Base-by-base conservation (phyloP, 2,888 invertebrate genomes). In the Pegoplata infirma region DNA sequence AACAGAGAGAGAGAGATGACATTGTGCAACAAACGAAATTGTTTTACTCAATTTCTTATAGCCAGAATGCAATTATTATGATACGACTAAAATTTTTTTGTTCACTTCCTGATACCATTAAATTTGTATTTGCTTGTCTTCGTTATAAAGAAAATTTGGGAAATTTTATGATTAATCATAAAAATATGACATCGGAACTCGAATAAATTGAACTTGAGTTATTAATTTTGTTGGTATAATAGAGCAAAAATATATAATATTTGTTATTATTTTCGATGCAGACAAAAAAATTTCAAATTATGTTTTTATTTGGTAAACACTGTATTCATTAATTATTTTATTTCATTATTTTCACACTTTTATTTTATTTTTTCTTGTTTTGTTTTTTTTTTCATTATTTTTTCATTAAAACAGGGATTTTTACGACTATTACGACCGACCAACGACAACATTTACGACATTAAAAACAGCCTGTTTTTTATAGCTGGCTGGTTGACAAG, bases 91-190 rank as follows among this genome's bases (percentile, higher is more conserved):
- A 59, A 40, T 17, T 17, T 58, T 51, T 14, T 51, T 23, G 8
- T 64, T 7, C 40, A 55, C 28, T 66, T 74, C 25, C 66, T 53
- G 51, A 53, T 53, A 51, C 19, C 19, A 59, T 28, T 53, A 51
- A 0, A 53, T 21, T 51, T 49, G 10, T 16, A 51, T 58, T 49
- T 12, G 19, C 17, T 47, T 14, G 5, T n/a, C n/a, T 10, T 61
- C 25, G n/a, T 6, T 46, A 21, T 51, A 14, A 55, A 28, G 28
- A 44, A 72, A 67, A 36, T 61, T 51, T 28, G 59, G 46, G n/a
- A 67, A 63, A 63, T 72, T 47, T 68, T 16, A 46, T 76, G 61
- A 76, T 66, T 66, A 76, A 71, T 58, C 47, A 32, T 32, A 40
- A 19, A 40, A 49, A 47, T 25, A 47, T 28, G 28, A 10, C 25